Base-by-base conservation (phyloP, 1,140 invertebrate genomes). In the Penaeus indicus region DNA sequence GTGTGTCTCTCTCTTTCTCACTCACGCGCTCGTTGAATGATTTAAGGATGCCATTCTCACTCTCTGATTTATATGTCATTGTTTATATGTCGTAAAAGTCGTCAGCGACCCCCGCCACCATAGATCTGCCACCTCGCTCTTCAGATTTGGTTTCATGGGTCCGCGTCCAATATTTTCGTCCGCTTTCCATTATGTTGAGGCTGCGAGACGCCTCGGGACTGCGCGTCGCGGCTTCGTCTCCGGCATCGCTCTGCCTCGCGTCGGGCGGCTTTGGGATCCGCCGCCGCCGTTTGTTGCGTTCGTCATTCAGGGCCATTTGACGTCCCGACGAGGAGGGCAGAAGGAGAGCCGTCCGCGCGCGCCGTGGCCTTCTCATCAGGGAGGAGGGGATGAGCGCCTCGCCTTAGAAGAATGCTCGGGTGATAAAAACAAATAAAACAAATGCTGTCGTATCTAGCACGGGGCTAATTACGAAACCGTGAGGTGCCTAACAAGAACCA, bases 11-110 rank as follows among this genome's bases (percentile, higher is more conserved):
- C 79, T 54, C 38, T 81, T 54, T 25, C 47, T 47, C 79, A 54
- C 38, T 81, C 42, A 18, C 80, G 79, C 79, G 62, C 60, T 61
- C 80, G 86, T 84, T 77, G 67, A 88, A 83, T 88, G 86, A 88
- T 88, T 88, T 88, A 88, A 88, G 86, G 81, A 63, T 88, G 38
- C 86, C 80, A 84, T 84, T 84, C 80, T 77, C 86, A 88, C 80
- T 60, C 86, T 61, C 80, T 88, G 86, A 88, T 88, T 88, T 88
- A 88, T 88, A 88, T 83, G 86, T 88, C 86, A 84, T 88, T 88
- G 86, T 88, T 88, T 88, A 88, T 88, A 88, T 88, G 86, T 84
- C 86, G 86, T 77, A 62, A 61, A 72, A 38, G 80, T 88, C 86
- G 63, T 27, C 80, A 47, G 25, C 67, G 80, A 69, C 80, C 80